Percentiles rank a stretch among this genome's conserved stretches.
phyloP scores from a whole-genome alignment of 2,113 vertebrate species.

The Theropithecus gelada region DNA sequence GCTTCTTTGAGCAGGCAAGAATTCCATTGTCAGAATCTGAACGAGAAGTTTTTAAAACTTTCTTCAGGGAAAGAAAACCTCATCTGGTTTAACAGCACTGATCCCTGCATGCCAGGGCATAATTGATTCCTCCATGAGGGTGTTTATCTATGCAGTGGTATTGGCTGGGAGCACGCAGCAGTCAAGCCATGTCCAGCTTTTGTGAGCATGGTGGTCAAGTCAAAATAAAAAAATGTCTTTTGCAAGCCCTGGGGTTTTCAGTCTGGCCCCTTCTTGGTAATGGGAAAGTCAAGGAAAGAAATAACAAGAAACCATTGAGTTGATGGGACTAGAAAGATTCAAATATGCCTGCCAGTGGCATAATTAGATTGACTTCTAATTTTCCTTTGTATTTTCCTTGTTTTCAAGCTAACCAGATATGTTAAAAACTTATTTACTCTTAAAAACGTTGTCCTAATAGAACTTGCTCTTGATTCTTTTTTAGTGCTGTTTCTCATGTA shows the following conservation, averaged over 20 bases:
- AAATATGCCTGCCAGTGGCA: not conserved
- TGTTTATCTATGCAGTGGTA: conserved; percentile 44
- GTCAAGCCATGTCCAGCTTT: conserved; percentile 6
- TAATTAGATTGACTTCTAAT: conserved; percentile 9
- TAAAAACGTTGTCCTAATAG: not conserved
- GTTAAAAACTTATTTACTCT: conserved; percentile 20
- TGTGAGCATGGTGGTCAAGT: conserved; percentile 59
- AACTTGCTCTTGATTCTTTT: not conserved
- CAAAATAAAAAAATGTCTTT: conserved; percentile 69
- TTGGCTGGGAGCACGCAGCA: conserved; percentile 1
- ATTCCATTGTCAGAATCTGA: conserved; percentile 26
- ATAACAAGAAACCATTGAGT: conserved; percentile 15
- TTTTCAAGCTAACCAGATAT: not conserved
- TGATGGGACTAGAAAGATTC: not conserved
- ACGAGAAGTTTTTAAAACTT: conserved; percentile 4
- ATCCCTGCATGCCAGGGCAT: not conserved
- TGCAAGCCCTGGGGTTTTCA: not conserved
- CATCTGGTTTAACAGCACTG: not conserved
- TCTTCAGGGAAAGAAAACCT: not conserved
- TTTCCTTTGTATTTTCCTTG: conserved; percentile 29
- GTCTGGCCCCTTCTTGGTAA: conserved; percentile 55
- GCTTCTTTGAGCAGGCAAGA: conserved; percentile 4
- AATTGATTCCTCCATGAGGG: fast-evolving
- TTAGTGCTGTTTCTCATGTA: not conserved
- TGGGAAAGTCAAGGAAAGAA: conserved; percentile 34